phyloP scores from a whole-genome alignment of 2,888 invertebrate species.

The Philereme transversata region DNA sequence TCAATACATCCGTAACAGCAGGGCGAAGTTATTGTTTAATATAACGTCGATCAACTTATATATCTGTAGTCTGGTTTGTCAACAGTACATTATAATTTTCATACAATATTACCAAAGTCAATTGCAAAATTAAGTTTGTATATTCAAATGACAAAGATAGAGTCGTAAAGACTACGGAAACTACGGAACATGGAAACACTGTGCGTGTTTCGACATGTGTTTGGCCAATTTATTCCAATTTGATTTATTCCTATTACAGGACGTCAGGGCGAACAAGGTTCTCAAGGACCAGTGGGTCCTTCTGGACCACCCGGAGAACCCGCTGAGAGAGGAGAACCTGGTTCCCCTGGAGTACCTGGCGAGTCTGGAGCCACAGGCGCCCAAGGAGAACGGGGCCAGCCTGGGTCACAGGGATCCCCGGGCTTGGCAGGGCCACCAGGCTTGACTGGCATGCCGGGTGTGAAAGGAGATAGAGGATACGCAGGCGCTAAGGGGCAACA shows the following conservation, averaged over 20 bases:
- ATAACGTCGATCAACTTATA: too few species aligned
- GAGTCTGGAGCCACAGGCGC: slow-evolving; percentile 89
- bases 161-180: too few species aligned
- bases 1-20: too few species aligned
- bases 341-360: slow-evolving; percentile 88
- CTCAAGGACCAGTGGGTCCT: slow-evolving; percentile 89
- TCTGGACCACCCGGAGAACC: slow-evolving; percentile 92
- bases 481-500: slow-evolving; percentile 89
- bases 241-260: slow-evolving; percentile 67
- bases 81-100: too few species aligned
- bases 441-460: slow-evolving; percentile 87
- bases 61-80: too few species aligned
- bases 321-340: slow-evolving; percentile 91
- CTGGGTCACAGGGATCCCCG: slow-evolving; percentile 88
- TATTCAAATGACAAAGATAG: too few species aligned
- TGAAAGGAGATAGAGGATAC: slow-evolving; percentile 89
- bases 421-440: slow-evolving; percentile 89
- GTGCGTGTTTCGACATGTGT: too few species aligned
- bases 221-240: background rate
- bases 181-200: too few species aligned
- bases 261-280: slow-evolving; percentile 89
- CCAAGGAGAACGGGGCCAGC: slow-evolving; percentile 89
- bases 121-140: too few species aligned
- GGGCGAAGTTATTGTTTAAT: too few species aligned
- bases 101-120: too few species aligned